phyloP scores from a whole-genome alignment of 2,888 invertebrate genomes.

The Lasioglossum lativentre region DNA sequence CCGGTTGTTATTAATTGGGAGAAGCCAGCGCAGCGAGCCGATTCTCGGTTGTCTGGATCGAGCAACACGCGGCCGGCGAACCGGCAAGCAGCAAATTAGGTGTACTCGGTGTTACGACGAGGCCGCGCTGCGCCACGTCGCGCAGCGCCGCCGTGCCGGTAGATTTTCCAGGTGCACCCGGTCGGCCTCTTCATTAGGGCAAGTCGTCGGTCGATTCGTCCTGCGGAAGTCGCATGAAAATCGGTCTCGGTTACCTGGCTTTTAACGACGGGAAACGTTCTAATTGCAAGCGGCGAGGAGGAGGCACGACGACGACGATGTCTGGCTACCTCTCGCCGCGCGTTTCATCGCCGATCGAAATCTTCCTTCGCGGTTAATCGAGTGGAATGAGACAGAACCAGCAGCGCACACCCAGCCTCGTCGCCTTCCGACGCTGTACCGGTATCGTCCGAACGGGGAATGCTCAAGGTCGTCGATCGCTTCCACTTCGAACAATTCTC shows the following conservation, averaged over 20 bases:
- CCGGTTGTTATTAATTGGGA: background rate
- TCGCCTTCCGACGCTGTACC: background rate
- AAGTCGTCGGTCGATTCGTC: slow-evolving; percentile 41
- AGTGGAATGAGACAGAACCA: slow-evolving; percentile 69
- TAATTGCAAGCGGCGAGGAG: slow-evolving; percentile 71
- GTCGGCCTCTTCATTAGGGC: slow-evolving; percentile 34
- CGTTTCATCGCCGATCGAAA: slow-evolving; percentile 64
- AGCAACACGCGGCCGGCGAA: slow-evolving; percentile 1
- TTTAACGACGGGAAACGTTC: slow-evolving; percentile 82
- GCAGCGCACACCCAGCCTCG: slow-evolving; percentile 14
- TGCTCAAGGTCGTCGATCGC: background rate
- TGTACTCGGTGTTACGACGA: background rate
- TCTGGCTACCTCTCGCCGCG: slow-evolving; percentile 54
- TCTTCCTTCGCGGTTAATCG: slow-evolving; percentile 70
- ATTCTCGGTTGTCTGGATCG: background rate
- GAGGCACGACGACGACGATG: slow-evolving; percentile 7
- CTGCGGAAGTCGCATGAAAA: slow-evolving; percentile 81
- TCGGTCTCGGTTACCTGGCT: slow-evolving; percentile 82
- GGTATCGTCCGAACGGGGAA: background rate
- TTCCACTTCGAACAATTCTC: background rate
- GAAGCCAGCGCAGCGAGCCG: background rate
- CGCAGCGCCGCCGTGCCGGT: background rate
- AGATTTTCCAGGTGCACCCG: slow-evolving; percentile 39
- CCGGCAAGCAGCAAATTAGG: background rate
- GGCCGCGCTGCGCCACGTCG: background rate